These are phyloP conservation scores for Caenorhabditis remanei DNA, from an alignment of 1,140 invertebrate genomes.

Conservation along the genomic window DNA sequence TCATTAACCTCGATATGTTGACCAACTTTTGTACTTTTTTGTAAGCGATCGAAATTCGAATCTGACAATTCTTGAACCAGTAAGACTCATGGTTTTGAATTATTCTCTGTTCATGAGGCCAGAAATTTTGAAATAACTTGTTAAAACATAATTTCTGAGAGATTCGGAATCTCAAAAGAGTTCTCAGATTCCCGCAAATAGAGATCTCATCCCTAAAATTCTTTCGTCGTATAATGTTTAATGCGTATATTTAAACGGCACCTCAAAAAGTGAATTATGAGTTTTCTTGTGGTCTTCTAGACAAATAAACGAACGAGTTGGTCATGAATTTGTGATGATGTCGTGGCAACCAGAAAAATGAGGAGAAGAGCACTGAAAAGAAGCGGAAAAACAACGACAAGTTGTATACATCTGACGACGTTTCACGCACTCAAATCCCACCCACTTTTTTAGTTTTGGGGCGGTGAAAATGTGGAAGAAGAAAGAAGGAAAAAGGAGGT, in stretches of 20 bases:
- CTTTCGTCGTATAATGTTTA: not conserved
- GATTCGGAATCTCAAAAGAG: too few relatives aligned
- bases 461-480: not conserved
- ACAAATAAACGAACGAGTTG: constrained; percentile 9
- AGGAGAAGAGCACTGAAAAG: not conserved
- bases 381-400: not conserved
- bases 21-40: too few relatives aligned
- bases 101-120: too few relatives aligned
- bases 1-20: too few relatives aligned
- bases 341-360: constrained; percentile 8
- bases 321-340: constrained; percentile 49
- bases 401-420: constrained; percentile 36
- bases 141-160: too few relatives aligned
- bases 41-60: too few relatives aligned
- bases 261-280: constrained; percentile 44
- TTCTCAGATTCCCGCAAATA: too few relatives aligned
- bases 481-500: not conserved
- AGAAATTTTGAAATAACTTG: too few relatives aligned
- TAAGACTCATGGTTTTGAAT: too few relatives aligned
- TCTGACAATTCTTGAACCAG: too few relatives aligned
- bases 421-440: constrained; percentile 2
- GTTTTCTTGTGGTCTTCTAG: constrained; percentile 10
- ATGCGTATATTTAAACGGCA: not conserved
- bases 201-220: not conserved
- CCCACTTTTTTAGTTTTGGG: constrained; percentile 20